These are phyloP conservation scores for Orthosia cruda DNA, from an alignment of 2,888 invertebrate genomes.

Conservation along the genomic window DNA sequence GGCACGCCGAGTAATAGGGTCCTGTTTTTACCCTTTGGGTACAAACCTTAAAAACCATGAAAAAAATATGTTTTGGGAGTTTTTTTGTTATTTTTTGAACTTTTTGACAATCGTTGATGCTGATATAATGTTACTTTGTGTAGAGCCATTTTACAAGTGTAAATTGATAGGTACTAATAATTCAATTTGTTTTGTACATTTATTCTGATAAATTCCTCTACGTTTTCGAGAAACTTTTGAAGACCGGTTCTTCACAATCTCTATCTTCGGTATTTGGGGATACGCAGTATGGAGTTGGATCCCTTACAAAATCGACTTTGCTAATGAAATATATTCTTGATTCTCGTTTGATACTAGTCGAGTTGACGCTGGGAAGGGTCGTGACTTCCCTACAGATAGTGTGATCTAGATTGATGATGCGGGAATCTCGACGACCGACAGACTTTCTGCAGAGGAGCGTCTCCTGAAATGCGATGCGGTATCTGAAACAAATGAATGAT, in stretches of 20 bases:
- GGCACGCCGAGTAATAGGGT: no score
- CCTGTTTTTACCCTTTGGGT: no score
- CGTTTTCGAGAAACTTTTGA: conserved; percentile 72
- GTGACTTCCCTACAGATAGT: conserved; percentile 91
- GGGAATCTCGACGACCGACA: conserved; percentile 86
- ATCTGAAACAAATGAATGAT: conserved; percentile 90
- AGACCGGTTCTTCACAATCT: conserved; percentile 67
- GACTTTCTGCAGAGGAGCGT: conserved; percentile 87
- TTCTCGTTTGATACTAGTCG: conserved; percentile 77
- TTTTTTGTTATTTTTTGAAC: no score
- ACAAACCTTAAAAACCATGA: no score
- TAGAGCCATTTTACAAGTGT: not conserved
- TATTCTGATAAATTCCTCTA: conserved; percentile 45
- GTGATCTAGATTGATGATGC: conserved; percentile 87
- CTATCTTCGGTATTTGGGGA: conserved; percentile 60
- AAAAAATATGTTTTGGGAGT: no score
- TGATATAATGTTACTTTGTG: not conserved
- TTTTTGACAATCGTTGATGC: not conserved
- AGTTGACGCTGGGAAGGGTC: conserved; percentile 73
- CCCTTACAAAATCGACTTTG: conserved; percentile 84
- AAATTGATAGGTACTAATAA: conserved; percentile 1
- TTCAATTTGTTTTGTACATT: not conserved
- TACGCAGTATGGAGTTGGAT: conserved; percentile 81
- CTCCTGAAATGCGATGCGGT: conserved; percentile 95
- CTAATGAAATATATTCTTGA: conserved; percentile 80